Conservation (phyloP, 2,797 vertebrate genomes). For the Sebastes diaconus region DNA sequence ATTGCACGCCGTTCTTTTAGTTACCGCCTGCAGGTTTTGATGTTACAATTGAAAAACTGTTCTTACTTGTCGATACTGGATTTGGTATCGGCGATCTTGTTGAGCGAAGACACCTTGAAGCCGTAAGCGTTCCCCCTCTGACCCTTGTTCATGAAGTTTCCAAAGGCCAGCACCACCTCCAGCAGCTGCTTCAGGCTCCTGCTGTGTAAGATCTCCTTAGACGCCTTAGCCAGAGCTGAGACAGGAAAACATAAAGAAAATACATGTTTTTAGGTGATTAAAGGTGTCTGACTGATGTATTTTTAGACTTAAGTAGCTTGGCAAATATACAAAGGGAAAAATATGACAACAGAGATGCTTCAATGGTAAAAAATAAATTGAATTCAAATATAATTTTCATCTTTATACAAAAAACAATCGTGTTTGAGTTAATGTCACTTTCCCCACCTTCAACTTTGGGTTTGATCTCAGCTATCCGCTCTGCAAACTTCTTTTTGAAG, state of each 20-base stretch:
- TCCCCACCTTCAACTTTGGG: slow-evolving; percentile 94
- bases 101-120: slow-evolving; percentile 97
- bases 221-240: slow-evolving; percentile 90
- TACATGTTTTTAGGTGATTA: background rate
- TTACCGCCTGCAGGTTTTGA: background rate
- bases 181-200: slow-evolving; percentile 92
- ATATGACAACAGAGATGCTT: background rate
- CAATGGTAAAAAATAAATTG: background rate
- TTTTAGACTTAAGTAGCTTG: background rate
- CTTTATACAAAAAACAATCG: background rate
- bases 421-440: background rate
- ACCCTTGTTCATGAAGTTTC: slow-evolving; percentile 99
- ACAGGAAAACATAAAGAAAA: background rate
- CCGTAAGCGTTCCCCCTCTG: slow-evolving; percentile 97
- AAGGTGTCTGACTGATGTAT: background rate
- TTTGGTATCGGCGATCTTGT: slow-evolving; percentile 99
- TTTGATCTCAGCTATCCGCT: slow-evolving; percentile 96
- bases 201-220: slow-evolving; percentile 92
- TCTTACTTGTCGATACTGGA: slow-evolving; percentile 99
- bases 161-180: slow-evolving; percentile 98
- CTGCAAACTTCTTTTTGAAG: slow-evolving; percentile 99
- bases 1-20: background rate
- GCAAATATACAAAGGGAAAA: background rate
- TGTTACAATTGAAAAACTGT: background rate
- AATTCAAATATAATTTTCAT: background rate